Evolutionary conservation across 2,888 invertebrate genomes (phyloP), one percentile per base, ranked within the genome.

Genomic region (Balanococcus diminutus): DNA sequence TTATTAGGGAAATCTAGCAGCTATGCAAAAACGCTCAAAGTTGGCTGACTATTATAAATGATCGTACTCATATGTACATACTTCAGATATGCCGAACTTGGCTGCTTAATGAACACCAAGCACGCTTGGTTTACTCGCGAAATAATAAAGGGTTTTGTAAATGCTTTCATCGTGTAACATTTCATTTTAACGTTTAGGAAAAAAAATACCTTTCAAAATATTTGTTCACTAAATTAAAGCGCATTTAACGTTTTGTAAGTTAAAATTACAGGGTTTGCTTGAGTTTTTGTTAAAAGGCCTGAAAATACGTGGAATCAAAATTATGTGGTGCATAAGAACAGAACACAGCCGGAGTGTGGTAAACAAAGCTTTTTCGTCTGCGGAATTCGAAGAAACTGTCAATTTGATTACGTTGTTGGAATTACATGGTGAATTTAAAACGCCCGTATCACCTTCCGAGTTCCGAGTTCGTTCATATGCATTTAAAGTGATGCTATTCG

Each of bases 111-210:
- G 67, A 67, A 67, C 67, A 67, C 67, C 67, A 67, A 67, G 28
- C 67, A 67, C 67, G 67, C 67, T 67, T 31, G 14, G 67, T 67
- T 67, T 67, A 31, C 28, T 28, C 28, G 28, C 5, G 28, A 67
- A 67, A 67, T 67, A 67, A 67, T 67, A 56, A 28, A 61, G 16
- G 28, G 67, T n/a, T 25, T 67, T 67, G 67, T 67, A 67, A 67
- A 67, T 67, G 28, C 67, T 67, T 28, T 67, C 67, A 31, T 16
- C 28, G 31, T 67, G 67, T 19, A 67, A 67, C 28, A 28, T 67
- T 67, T 67, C 28, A 67, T 67, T 67, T 67, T 28, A 67, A 67
- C 67, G 67, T 67, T 67, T n/a, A 36, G 8, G 9, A 9, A 67
- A 67, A 67, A 67, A 28, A 28, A 67, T 3, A 28, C 28, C 67